Conservation (phyloP, 2,888 invertebrate genomes). For the Loripinus fragilis region DNA sequence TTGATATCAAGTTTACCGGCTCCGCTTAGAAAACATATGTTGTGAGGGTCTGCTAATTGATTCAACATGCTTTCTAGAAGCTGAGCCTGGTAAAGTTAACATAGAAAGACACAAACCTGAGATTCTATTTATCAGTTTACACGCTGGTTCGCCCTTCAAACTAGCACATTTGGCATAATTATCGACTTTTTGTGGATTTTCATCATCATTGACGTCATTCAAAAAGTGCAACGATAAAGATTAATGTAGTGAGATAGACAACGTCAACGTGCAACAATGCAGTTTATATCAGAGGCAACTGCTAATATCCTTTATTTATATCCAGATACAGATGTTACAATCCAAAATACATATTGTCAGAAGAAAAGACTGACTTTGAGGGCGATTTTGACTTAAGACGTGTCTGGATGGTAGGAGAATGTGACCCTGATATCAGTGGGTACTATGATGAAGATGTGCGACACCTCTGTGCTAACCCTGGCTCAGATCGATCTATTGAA, state of each 20-base stretch:
- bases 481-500: background rate
- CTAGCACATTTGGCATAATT: too few species aligned
- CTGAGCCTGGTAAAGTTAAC: too few species aligned
- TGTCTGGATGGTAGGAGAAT: background rate
- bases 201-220: background rate
- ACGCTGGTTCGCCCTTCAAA: too few species aligned
- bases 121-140: too few species aligned
- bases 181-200: too few species aligned
- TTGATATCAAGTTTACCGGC: too few species aligned
- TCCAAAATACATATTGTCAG: background rate
- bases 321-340: background rate
- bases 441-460: background rate
- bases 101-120: too few species aligned
- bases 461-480: background rate
- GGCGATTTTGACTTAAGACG: too few species aligned
- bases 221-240: background rate
- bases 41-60: too few species aligned
- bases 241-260: background rate
- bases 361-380: background rate
- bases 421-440: background rate
- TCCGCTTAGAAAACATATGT: too few species aligned
- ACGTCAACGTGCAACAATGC: background rate
- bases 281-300: background rate
- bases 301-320: background rate
- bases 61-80: too few species aligned